phyloP scores from a whole-genome alignment of 2,888 invertebrate genomes.

The Machimus rusticus region DNA sequence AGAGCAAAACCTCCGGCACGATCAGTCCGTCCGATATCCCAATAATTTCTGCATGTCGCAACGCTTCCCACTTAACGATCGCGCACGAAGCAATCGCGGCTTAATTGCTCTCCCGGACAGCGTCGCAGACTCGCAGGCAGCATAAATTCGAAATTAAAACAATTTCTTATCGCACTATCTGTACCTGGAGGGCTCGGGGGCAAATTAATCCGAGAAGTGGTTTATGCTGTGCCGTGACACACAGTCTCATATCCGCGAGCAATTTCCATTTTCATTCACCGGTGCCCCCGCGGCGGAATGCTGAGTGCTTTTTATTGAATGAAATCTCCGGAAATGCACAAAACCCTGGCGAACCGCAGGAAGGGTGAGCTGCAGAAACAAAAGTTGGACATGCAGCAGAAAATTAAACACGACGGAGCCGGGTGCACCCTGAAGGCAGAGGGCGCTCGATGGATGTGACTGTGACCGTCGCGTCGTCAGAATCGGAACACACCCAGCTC shows the following conservation, averaged over 20 bases:
- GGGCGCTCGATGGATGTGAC: not conserved
- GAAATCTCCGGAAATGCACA: constrained; percentile 12
- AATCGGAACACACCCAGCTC: not conserved
- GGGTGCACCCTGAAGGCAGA: not conserved
- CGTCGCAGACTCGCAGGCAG: not conserved
- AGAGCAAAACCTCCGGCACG: not conserved
- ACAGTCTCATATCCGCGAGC: not conserved
- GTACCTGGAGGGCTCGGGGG: not conserved
- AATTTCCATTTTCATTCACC: constrained; percentile 23
- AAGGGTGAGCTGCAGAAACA: not conserved
- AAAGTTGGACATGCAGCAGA: not conserved
- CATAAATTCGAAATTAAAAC: constrained; percentile 8
- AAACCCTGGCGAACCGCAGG: not conserved
- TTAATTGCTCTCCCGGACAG: not conserved
- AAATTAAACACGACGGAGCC: constrained; percentile 9
- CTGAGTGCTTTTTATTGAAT: constrained; percentile 2
- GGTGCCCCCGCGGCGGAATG: not conserved
- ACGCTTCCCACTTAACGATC: not conserved
- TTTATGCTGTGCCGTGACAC: not conserved
- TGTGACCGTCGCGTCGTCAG: not conserved
- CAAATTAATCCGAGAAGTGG: not conserved
- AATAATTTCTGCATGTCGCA: not conserved
- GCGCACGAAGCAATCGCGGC: not conserved
- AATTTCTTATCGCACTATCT: not conserved
- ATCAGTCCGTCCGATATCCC: not conserved